Percentiles rank a stretch among this genome's conserved stretches.
These are phyloP conservation scores for Pholis gunnellus DNA, from an alignment of 2,113 vertebrate species.

Conservation along the genomic window DNA sequence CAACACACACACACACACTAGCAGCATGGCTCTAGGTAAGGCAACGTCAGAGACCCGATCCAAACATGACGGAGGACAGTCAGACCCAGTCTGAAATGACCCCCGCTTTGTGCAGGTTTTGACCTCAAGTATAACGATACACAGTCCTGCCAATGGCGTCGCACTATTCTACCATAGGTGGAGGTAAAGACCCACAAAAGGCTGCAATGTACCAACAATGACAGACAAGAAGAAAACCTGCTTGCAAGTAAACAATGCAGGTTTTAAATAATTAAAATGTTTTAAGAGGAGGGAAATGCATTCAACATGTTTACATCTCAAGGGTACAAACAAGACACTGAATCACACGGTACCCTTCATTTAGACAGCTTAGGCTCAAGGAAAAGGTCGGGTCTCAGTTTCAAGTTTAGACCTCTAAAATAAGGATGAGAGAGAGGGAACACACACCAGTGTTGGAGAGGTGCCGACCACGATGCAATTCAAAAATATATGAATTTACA, in stretches of 20 bases:
- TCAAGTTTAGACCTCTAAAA: neutral
- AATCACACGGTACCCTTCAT: neutral
- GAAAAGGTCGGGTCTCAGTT: neutral
- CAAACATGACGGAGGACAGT: too few species aligned
- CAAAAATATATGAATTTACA: too few species aligned
- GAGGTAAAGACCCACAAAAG: too few species aligned
- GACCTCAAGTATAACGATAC: neutral
- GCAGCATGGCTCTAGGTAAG: too few species aligned
- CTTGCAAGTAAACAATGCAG: neutral
- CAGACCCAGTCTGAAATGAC: too few species aligned
- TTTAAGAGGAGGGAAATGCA: neutral
- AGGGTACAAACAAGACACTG: neutral
- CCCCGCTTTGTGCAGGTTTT: too few species aligned
- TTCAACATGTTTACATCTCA: neutral
- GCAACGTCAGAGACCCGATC: too few species aligned
- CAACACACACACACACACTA: neutral
- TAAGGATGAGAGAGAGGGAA: neutral
- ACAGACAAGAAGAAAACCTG: neutral
- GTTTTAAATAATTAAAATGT: neutral
- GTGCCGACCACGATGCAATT: too few species aligned
- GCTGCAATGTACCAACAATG: neutral
- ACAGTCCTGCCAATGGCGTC: neutral
- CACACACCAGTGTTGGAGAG: neutral
- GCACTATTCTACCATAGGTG: too few species aligned
- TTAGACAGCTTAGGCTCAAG: neutral